Evolutionary conservation across 2,113 vertebrate genomes (phyloP).

Genomic region (Pollachius pollachius): DNA sequence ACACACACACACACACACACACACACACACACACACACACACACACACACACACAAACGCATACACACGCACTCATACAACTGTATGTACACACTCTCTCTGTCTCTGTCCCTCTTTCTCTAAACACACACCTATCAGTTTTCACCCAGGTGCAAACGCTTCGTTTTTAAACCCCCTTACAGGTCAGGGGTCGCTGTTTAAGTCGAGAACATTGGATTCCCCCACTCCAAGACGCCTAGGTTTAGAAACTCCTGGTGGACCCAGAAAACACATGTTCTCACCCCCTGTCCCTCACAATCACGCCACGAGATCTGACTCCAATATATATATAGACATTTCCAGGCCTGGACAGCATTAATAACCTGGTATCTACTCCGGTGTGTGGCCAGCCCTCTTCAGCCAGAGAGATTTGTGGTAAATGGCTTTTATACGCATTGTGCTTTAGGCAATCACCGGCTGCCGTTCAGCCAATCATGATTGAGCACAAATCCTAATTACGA

Average conservation of each 20-base stretch:
- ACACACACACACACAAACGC: slow-evolving; percentile 6
- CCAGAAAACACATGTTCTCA: too few species aligned
- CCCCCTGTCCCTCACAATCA: background rate
- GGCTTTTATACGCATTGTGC: background rate
- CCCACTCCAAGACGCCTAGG: too few species aligned
- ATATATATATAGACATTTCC: background rate
- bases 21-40: slow-evolving; percentile 3
- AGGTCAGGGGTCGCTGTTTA: too few species aligned
- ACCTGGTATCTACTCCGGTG: background rate
- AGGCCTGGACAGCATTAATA: background rate
- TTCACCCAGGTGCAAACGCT: too few species aligned
- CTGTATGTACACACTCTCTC: slow-evolving; percentile 8
- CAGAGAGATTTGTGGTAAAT: background rate
- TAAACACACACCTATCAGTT: too few species aligned
- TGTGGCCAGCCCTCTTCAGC: background rate
- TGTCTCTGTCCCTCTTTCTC: background rate
- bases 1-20: slow-evolving; percentile 1
- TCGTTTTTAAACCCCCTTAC: too few species aligned
- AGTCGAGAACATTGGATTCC: too few species aligned
- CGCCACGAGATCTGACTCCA: slow-evolving; percentile 4
- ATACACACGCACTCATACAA: slow-evolving; percentile 12
- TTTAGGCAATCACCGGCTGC: slow-evolving; percentile 46
- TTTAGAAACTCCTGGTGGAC: too few species aligned
- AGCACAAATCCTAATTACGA: slow-evolving; percentile 8
- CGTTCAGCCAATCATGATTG: slow-evolving; percentile 52